Conservation (phyloP, 1,140 invertebrate genomes). For the Rhopalosiphum padi region DNA sequence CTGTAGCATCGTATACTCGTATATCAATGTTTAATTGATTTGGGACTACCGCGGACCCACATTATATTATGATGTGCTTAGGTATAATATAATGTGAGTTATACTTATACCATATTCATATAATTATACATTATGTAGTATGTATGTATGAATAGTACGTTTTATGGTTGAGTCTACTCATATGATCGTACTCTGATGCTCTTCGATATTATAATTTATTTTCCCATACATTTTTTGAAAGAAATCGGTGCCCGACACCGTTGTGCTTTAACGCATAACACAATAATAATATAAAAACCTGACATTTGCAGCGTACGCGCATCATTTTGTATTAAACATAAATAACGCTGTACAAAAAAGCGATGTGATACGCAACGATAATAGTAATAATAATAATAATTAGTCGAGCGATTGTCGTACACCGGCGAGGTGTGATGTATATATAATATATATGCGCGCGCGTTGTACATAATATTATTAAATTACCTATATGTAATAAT, state of each 20-base stretch:
- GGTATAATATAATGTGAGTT: not conserved
- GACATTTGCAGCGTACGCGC: not conserved
- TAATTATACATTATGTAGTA: not conserved
- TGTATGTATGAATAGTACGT: no score
- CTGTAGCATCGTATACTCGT: not conserved
- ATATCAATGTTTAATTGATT: not conserved
- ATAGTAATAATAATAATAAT: conserved; percentile 28
- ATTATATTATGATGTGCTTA: not conserved
- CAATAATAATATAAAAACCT: not conserved
- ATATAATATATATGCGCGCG: not conserved
- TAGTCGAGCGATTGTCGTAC: not conserved
- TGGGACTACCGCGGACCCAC: not conserved
- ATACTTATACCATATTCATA: not conserved
- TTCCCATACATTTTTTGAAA: not conserved
- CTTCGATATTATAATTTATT: not conserved
- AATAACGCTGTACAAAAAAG: not conserved
- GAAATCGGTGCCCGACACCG: not conserved
- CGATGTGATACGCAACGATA: not conserved
- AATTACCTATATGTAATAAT: not conserved
- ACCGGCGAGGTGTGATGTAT: not conserved
- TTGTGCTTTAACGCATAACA: not conserved
- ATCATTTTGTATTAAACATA: not conserved
- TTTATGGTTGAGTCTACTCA: no score
- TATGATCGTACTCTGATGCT: not conserved
- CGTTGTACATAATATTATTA: not conserved